phyloP scores from a whole-genome alignment of 2,888 invertebrate genomes.

The Glyphotaelius pellucidus region DNA sequence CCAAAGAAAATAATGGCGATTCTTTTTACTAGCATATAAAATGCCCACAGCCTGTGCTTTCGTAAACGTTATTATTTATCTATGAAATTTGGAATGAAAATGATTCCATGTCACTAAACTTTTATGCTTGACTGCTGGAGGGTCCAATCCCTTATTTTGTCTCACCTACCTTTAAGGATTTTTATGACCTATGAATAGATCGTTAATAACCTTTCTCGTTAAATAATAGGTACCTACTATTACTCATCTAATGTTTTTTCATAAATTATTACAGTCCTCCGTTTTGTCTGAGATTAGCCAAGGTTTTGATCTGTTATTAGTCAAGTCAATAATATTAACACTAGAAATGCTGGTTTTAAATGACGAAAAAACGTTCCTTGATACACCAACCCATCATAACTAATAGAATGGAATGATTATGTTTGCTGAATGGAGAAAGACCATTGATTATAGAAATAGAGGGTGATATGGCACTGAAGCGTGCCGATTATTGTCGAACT shows the following conservation, averaged over 20 bases:
- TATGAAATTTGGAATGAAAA: constrained; percentile 8
- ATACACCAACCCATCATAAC: too few species aligned
- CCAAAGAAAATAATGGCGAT: neutral
- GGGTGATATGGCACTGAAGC: too few species aligned
- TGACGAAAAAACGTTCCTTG: too few species aligned
- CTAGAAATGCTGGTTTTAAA: too few species aligned
- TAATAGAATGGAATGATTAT: too few species aligned
- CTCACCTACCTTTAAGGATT: neutral
- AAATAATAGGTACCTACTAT: neutral
- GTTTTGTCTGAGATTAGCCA: too few species aligned
- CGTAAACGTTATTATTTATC: constrained; percentile 16
- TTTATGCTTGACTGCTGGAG: neutral
- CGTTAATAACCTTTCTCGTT: neutral
- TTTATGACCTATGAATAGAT: neutral
- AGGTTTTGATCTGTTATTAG: neutral
- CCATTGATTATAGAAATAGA: too few species aligned
- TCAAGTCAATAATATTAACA: neutral
- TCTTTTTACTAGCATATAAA: constrained; percentile 24
- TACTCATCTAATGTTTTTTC: neutral
- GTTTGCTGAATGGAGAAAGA: too few species aligned
- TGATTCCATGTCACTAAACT: neutral
- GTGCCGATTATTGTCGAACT: too few species aligned
- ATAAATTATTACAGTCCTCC: too few species aligned
- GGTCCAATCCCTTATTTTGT: neutral
- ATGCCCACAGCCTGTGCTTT: neutral